Conservation (phyloP, 2,797 vertebrate species). For the Lemur catta region DNA sequence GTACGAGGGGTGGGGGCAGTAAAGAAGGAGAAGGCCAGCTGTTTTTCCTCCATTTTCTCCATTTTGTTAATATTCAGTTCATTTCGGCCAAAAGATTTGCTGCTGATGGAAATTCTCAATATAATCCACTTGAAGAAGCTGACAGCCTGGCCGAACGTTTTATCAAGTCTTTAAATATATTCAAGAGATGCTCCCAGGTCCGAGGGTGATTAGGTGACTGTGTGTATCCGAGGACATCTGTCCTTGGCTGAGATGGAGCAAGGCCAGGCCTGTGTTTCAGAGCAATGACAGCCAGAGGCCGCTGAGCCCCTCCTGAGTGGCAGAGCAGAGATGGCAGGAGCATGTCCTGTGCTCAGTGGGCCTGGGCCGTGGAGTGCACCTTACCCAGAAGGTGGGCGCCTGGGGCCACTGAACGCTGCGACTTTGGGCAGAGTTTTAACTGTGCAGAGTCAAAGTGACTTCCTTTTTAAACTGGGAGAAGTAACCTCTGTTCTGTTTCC, state of each 20-base stretch:
- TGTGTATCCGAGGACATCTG: background rate
- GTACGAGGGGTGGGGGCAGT: background rate
- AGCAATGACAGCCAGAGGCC: background rate
- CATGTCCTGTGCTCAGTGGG: background rate
- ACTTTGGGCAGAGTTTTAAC: background rate
- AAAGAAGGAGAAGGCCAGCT: background rate
- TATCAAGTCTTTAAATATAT: background rate
- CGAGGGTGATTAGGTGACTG: conserved; percentile 13
- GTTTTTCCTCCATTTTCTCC: background rate
- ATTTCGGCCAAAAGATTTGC: background rate
- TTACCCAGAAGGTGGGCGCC: background rate
- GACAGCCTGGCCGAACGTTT: background rate
- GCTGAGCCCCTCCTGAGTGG: background rate
- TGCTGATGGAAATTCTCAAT: background rate
- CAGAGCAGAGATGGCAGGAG: background rate
- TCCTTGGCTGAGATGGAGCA: background rate
- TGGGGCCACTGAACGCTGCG: accelerated
- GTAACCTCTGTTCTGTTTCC: background rate
- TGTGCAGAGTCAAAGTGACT: background rate
- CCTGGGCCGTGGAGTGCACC: accelerated
- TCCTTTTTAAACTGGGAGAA: background rate
- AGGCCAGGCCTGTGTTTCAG: background rate
- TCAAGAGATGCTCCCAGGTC: background rate
- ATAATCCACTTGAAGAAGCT: background rate
- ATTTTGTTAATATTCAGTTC: background rate